phyloP scores from a whole-genome alignment of 2,888 invertebrate genomes.

The Brachypalpus laphriformis region DNA sequence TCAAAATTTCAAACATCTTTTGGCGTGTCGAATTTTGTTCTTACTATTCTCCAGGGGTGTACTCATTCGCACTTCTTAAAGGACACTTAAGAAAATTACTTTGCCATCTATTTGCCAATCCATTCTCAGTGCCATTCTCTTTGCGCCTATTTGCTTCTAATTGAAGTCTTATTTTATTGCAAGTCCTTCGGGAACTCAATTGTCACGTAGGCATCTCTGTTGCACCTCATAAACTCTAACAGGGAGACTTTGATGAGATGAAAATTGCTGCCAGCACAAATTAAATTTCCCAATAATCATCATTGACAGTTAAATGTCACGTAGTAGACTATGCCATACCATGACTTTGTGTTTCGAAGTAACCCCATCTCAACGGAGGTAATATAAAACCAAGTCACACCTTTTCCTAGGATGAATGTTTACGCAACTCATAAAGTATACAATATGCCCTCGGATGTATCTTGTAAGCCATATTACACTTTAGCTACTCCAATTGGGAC shows the following conservation, averaged over 20 bases:
- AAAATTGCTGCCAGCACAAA: neutral
- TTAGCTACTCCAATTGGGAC: neutral
- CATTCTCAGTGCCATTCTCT: neutral
- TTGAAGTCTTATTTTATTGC: slow-evolving; percentile 9
- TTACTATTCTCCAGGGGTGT: neutral
- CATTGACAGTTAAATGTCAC: slow-evolving; percentile 13
- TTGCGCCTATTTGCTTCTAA: neutral
- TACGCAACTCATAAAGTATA: slow-evolving; percentile 25
- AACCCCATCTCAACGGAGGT: neutral
- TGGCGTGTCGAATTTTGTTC: neutral
- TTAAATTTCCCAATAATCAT: slow-evolving; percentile 14
- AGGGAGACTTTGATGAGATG: slow-evolving; percentile 11
- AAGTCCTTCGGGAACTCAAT: neutral
- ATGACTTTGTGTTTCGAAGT: neutral
- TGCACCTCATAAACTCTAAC: slow-evolving; percentile 6
- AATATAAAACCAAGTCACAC: neutral
- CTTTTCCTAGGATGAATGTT: neutral
- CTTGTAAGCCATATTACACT: neutral
- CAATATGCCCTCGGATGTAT: neutral
- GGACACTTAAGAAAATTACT: slow-evolving; percentile 14
- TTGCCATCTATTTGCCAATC: neutral
- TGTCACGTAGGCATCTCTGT: neutral
- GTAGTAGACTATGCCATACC: neutral
- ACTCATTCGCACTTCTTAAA: neutral
- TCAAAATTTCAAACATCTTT: neutral